A percentile compares a stretch with the other conserved stretches of the same genome.
phyloP scores from a whole-genome alignment of 2,888 invertebrate genomes.

The Aleiodes alternator region DNA sequence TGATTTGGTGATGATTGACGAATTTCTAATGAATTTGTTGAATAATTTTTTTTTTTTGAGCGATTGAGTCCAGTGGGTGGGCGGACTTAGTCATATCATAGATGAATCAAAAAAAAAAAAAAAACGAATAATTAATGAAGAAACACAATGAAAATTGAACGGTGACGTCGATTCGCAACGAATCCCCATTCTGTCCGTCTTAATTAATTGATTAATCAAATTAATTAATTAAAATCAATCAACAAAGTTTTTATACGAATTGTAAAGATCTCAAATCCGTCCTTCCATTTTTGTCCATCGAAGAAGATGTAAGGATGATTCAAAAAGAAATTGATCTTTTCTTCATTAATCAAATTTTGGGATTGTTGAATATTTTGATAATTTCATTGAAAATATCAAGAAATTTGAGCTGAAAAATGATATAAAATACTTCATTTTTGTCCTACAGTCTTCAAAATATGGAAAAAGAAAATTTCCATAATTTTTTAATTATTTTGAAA shows the following conservation, averaged over 20 bases:
- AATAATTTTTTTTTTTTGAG: conserved; percentile 34
- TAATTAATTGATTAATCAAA: conserved; percentile 46
- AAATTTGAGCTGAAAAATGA: too few relatives aligned
- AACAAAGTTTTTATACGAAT: conserved; percentile 48
- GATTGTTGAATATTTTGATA: too few relatives aligned
- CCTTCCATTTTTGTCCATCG: background rate
- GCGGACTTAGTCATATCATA: conserved; percentile 74
- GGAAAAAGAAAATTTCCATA: too few relatives aligned
- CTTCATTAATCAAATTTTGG: too few relatives aligned
- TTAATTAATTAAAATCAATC: conserved; percentile 47
- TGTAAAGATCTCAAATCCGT: conserved; percentile 43
- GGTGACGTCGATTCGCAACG: conserved; percentile 48
- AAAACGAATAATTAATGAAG: conserved; percentile 35
- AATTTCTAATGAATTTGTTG: conserved; percentile 50
- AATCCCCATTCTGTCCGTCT: conserved; percentile 52
- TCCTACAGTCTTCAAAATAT: too few relatives aligned
- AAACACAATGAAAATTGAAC: conserved; percentile 37
- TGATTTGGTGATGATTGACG: conserved; percentile 63
- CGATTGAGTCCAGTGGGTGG: conserved; percentile 60
- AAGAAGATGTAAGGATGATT: too few relatives aligned
- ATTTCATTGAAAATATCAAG: too few relatives aligned
- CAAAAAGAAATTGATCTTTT: too few relatives aligned
- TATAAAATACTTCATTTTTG: too few relatives aligned
- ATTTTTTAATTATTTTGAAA: too few relatives aligned
- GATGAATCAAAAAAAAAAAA: conserved; percentile 58